Evolutionary conservation across 2,797 vertebrate species (phyloP).

Genomic region (Rhodeus uyekii): DNA sequence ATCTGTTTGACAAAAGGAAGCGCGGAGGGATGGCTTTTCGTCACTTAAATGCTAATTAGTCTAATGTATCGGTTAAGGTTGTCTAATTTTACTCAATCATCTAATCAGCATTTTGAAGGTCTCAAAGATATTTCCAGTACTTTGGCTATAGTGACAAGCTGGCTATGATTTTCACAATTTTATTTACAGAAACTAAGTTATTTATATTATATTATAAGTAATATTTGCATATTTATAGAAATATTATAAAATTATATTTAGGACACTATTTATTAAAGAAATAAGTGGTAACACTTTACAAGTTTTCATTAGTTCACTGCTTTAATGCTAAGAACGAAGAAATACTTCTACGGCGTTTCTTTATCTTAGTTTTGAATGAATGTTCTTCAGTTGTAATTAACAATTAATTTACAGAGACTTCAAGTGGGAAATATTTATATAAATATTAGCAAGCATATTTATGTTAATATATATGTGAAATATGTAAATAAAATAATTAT

Average conservation of each 20-base stretch:
- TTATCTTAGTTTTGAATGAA: no score
- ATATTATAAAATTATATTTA: background rate
- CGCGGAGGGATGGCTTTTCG: background rate
- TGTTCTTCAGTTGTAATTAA: background rate
- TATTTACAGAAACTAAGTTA: background rate
- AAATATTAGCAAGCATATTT: background rate
- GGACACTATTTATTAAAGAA: background rate
- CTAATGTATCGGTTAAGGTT: slow-evolving; percentile 34
- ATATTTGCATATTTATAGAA: background rate
- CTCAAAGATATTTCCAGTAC: background rate
- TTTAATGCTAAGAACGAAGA: no score
- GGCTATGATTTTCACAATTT: background rate
- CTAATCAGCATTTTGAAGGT: background rate
- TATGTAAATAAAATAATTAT: background rate
- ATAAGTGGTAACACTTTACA: no score
- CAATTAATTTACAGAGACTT: background rate
- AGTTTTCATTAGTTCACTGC: no score
- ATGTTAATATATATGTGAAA: background rate
- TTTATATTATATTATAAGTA: background rate
- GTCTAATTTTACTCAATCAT: background rate
- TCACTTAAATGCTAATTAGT: slow-evolving; percentile 60
- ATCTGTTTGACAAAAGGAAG: slow-evolving; percentile 11
- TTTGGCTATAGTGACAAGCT: background rate
- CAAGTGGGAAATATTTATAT: background rate
- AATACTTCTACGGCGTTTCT: no score